Conservation (phyloP, 2,797 vertebrate species). For the Cyprinodon diabolis region DNA sequence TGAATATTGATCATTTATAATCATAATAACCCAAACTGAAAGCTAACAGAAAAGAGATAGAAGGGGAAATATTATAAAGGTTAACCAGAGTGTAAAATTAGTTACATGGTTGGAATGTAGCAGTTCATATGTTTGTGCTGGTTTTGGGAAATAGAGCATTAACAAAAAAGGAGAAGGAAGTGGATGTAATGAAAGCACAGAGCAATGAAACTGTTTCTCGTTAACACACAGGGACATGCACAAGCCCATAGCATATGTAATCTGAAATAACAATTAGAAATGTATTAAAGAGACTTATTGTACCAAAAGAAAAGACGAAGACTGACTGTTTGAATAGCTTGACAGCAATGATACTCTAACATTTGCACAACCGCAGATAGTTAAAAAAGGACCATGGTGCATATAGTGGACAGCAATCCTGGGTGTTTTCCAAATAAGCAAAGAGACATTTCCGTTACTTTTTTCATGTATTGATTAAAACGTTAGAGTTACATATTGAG, state of each 20-base stretch:
- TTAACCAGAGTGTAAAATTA: neutral
- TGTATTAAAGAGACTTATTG: neutral
- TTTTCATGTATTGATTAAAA: neutral
- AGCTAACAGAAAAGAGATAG: neutral
- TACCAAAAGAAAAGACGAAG: neutral
- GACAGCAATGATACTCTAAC: slow-evolving; percentile 24
- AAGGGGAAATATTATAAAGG: neutral
- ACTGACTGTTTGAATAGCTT: slow-evolving; percentile 21
- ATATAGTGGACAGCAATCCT: slow-evolving; percentile 46
- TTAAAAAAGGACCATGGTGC: slow-evolving; percentile 49
- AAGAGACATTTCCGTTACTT: neutral
- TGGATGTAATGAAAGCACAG: slow-evolving; percentile 17
- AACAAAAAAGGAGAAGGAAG: slow-evolving; percentile 64
- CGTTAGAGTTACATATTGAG: neutral
- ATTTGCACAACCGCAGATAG: slow-evolving; percentile 36
- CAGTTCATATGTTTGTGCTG: neutral
- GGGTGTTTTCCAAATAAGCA: slow-evolving; percentile 46
- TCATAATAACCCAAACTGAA: neutral
- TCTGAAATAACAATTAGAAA: neutral
- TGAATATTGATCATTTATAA: neutral
- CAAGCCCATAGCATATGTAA: slow-evolving; percentile 10
- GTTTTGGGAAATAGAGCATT: slow-evolving; percentile 33
- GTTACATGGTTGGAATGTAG: neutral
- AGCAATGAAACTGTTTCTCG: slow-evolving; percentile 4
- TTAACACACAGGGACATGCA: slow-evolving; percentile 22